Evolutionary conservation across 2,113 vertebrate genomes (phyloP).

Genomic region (Pachyramphus minor): DNA sequence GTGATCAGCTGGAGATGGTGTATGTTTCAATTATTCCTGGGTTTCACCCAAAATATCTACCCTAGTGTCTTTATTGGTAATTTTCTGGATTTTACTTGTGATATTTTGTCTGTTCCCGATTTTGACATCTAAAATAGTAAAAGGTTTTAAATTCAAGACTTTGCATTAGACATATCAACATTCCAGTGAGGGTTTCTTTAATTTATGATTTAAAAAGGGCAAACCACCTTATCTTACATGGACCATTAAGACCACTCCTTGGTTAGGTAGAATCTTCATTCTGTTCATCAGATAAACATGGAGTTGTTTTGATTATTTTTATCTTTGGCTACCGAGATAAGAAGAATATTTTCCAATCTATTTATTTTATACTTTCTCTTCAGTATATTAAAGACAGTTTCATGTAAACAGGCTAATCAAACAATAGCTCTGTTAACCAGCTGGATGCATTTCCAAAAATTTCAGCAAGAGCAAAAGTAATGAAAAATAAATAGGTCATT

Average conservation of each 20-base stretch:
- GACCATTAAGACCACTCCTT: neutral
- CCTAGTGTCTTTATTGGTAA: neutral
- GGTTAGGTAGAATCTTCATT: neutral
- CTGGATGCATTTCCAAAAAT: neutral
- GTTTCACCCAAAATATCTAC: neutral
- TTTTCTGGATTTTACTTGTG: neutral
- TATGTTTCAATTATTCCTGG: neutral
- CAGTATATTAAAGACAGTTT: neutral
- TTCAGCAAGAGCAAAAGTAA: neutral
- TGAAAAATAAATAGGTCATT: conserved; percentile 15
- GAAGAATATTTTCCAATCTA: neutral
- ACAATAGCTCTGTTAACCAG: neutral
- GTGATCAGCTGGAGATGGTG: neutral
- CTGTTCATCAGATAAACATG: neutral
- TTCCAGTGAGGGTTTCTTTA: neutral
- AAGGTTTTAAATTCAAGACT: conserved; percentile 24
- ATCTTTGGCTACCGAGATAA: neutral
- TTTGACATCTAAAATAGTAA: neutral
- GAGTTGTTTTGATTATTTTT: neutral
- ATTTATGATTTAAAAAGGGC: neutral
- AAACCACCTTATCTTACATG: neutral
- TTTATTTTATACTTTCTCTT: neutral
- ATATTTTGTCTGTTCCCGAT: neutral
- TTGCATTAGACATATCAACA: neutral
- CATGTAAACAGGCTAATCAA: neutral